Conservation (phyloP, 1,140 invertebrate genomes). For the Alviniconcha marisindica region DNA sequence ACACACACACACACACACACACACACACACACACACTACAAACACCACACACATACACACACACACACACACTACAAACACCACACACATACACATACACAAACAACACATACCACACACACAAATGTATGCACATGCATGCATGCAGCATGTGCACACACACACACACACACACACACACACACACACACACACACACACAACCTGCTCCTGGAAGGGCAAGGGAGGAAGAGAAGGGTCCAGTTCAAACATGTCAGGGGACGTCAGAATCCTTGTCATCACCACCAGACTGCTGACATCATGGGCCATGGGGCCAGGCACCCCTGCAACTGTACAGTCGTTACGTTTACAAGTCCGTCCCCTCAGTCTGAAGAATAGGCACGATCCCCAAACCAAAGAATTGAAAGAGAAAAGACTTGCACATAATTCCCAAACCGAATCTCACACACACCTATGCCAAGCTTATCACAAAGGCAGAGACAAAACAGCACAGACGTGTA, state of each 20-base stretch:
- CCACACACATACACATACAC: too few species aligned
- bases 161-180: not conserved
- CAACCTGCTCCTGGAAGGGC: conserved; percentile 63
- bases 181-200: not conserved
- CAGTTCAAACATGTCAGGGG: conserved; percentile 56
- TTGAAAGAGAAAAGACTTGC: too few species aligned
- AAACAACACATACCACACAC: not conserved
- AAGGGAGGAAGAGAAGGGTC: conserved; percentile 59
- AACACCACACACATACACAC: not conserved
- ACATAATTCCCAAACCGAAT: too few species aligned
- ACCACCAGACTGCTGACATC: conserved; percentile 63
- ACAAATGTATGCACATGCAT: not conserved
- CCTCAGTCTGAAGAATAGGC: too few species aligned
- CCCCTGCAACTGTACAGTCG: conserved; percentile 37
- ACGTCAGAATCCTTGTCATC: conserved; percentile 51
- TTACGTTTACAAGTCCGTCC: too few species aligned
- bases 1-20: not conserved
- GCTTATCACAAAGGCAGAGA: too few species aligned
- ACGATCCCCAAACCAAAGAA: too few species aligned
- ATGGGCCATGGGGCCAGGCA: conserved; percentile 61
- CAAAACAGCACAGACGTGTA: too few species aligned
- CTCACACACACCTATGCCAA: too few species aligned
- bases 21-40: not conserved
- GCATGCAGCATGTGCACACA: too few species aligned
- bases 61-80: too few species aligned